Evolutionary conservation across 1,140 invertebrate species (phyloP), one percentile per base, ranked within the genome.

Genomic region (Heliothis virescens): DNA sequence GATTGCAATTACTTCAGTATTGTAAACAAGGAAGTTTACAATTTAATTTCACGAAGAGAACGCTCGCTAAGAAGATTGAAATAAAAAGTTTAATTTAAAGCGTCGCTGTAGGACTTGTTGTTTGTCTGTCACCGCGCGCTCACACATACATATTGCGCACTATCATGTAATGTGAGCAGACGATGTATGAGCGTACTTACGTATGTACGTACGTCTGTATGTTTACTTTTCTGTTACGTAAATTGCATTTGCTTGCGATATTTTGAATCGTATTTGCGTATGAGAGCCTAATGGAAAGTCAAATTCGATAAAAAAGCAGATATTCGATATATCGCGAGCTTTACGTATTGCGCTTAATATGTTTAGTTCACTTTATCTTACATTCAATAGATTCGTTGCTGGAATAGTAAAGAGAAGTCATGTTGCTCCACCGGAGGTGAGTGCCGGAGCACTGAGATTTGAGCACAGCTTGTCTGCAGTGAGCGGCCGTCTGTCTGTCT

Each of bases 11-110:
- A 63, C 60, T 15, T 12, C n/a, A 18, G 34, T 47, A 65, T 65
- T 65, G 62, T 65, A 65, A 65, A 48, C 62, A 65, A 48, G 62
- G 34, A 48, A 65, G 62, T 65, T 65, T 65, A 34, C 47, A 9
- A 18, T 65, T 65, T 65, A 65, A 65, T 65, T 65, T 65, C 41
- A 21, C 62, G 62, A 41, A 48, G 34, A 18, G 16, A 65, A 48
- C 47, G 62, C 41, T 47, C 11, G 47, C 29, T 7, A 41, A 48
- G 9, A 48, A 65, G 62, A 9, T 65, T n/a, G n/a, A 65, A 65
- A 48, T 65, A 65, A 65, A 65, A 65, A 65, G 47, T 65, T 65
- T n/a, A 65, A 48, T 65, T 65, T 18, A n/a, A 18, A 10, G 11
- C 34, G 29, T 47, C 16, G 34, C 13, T 1, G 26, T 12, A n/a